Conservation (phyloP, 2,113 vertebrate species). For the Sphyrna mokarran region DNA sequence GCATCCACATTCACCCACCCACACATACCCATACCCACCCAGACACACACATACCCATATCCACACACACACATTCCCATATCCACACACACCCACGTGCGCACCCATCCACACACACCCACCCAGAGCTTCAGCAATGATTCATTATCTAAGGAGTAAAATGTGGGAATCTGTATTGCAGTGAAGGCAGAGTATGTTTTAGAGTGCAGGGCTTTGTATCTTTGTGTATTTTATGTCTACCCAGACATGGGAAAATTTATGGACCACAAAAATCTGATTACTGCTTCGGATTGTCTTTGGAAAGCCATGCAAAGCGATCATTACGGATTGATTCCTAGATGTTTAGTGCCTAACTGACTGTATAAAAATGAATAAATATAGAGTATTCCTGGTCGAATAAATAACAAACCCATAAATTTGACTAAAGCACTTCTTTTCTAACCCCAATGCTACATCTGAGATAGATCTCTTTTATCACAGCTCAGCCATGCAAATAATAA, state of each 20-base stretch:
- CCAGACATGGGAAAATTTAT: neutral
- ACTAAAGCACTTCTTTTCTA: neutral
- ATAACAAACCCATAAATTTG: neutral
- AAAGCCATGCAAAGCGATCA: neutral
- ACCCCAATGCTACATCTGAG: neutral
- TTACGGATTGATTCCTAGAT: neutral
- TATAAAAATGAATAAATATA: neutral
- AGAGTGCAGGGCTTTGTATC: neutral
- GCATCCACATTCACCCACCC: too few relatives aligned
- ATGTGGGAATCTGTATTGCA: neutral
- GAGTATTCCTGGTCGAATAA: neutral
- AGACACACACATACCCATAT: too few relatives aligned
- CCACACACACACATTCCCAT: too few relatives aligned
- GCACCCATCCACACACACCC: too few relatives aligned
- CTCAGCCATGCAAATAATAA: slow-evolving; percentile 11
- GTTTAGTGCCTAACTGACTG: neutral
- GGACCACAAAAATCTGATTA: neutral
- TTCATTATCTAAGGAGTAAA: neutral
- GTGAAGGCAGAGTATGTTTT: neutral
- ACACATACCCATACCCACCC: slow-evolving; percentile 56
- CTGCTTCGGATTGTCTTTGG: neutral
- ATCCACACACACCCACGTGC: too few relatives aligned
- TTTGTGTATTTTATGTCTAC: neutral
- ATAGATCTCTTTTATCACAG: neutral
- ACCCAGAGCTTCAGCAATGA: too few relatives aligned